Base-by-base conservation (phyloP, 2,113 vertebrate genomes). In the Capreolus pygargus region DNA sequence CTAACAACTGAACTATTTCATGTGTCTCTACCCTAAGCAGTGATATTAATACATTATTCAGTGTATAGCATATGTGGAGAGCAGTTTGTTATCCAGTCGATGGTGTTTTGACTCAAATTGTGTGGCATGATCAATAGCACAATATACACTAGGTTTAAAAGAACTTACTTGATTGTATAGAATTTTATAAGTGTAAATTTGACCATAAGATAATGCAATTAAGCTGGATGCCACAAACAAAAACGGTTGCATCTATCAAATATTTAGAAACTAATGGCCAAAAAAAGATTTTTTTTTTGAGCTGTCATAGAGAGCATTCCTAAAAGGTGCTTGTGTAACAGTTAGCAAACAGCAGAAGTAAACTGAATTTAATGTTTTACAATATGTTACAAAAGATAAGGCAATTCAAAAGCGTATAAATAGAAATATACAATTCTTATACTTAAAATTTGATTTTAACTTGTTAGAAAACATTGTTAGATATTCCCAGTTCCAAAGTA, bases 1-100 rank as follows among this genome's bases (percentile, higher is more conserved):
- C 30, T 97, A 94, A 87, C 21, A 95, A 95, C 81, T 93, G 86
- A 96, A 54, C 61, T 14, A 88, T 93, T 96, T 97, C 95, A 45
- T 52, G 43, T 70, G 11, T 93, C 23, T 93, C 91, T 2, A 54
- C 36, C 10, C 10, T 87, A 47, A 91, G 5, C 43, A 94, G 64
- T 85, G 70, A 76, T 76, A 76, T 76, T 43, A 96, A 30, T 57
- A 84, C 19, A 94, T 95, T 84, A 84, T 74, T 93, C n/a, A 79
- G 39, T 78, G 57, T 96, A 5, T 45, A 88, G 78, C 78, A 36
- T 43, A 23, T 16, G 5, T 15, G 45, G 4, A 11, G 28, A 58
- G 6, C 0, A n/a, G n/a, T 3, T 1, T 67, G 60, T 95, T 95
- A 90, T 25, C 85, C 25, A 96, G 87, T 79, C 30, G 36, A 28